phyloP scores from a whole-genome alignment of 2,888 invertebrate genomes.

The Tetrapedia diversipes region DNA sequence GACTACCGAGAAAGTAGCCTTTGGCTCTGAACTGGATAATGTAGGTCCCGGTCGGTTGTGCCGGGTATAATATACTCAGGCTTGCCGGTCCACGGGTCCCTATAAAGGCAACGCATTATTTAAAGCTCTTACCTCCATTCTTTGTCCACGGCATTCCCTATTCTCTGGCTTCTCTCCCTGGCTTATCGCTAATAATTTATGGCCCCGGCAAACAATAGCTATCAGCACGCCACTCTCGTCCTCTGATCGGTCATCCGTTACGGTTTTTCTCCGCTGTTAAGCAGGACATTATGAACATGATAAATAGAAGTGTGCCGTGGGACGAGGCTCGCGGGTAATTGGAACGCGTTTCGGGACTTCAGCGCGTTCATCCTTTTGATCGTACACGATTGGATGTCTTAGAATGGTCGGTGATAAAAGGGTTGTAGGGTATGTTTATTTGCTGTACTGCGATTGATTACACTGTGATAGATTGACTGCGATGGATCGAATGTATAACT shows the following conservation, averaged over 20 bases:
- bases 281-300: too few relatives aligned
- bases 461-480: too few relatives aligned
- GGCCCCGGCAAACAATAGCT: constrained; percentile 72
- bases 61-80: constrained; percentile 71
- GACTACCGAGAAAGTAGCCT: constrained; percentile 71
- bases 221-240: constrained; percentile 65
- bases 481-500: too few relatives aligned
- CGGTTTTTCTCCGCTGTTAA: neutral
- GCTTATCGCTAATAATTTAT: constrained; percentile 78
- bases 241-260: constrained; percentile 62
- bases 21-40: constrained; percentile 75
- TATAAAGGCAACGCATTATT: constrained; percentile 78
- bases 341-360: too few relatives aligned
- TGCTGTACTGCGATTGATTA: too few relatives aligned
- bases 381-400: too few relatives aligned
- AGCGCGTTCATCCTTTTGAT: too few relatives aligned
- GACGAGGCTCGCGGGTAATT: too few relatives aligned
- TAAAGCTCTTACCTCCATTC: constrained; percentile 76
- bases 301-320: neutral
- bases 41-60: constrained; percentile 69
- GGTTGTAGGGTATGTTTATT: too few relatives aligned
- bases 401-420: too few relatives aligned
- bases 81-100: constrained; percentile 64
- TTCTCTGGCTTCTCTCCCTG: constrained; percentile 64
- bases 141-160: constrained; percentile 74